Conservation (phyloP, 2,888 invertebrate species). For the Hipparchia sbordonii region DNA sequence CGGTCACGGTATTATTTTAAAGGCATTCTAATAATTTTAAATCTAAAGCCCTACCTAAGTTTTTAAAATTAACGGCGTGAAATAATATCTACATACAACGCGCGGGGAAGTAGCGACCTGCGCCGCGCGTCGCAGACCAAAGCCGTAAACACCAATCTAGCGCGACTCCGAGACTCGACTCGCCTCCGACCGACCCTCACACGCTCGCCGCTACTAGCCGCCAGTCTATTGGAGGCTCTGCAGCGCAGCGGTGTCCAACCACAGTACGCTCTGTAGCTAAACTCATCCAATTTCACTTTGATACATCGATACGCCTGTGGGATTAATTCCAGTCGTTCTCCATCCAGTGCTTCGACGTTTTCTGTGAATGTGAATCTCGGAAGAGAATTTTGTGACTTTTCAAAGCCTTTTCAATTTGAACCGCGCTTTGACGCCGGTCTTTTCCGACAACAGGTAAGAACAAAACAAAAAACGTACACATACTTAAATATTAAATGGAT, state of each 20-base stretch:
- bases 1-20: no score
- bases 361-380: constrained; percentile 57
- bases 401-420: constrained; percentile 50
- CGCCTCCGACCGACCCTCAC: constrained; percentile 37
- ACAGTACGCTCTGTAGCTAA: constrained; percentile 40
- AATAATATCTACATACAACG: constrained; percentile 30
- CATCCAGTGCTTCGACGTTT: constrained; percentile 41
- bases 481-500: constrained; percentile 17
- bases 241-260: constrained; percentile 69
- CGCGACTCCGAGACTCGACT: constrained; percentile 15
- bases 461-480: constrained; percentile 29
- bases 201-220: constrained; percentile 20
- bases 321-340: constrained; percentile 27
- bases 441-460: constrained; percentile 67
- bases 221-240: constrained; percentile 60
- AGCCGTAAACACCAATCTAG: constrained; percentile 15
- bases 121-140: constrained; percentile 38
- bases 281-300: constrained; percentile 37
- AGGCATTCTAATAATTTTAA: no score
- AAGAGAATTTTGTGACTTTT: constrained; percentile 56
- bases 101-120: constrained; percentile 40
- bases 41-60: no score
- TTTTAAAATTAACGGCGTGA: constrained; percentile 48
- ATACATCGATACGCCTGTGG: constrained; percentile 38
- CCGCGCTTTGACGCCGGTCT: constrained; percentile 60